Evolutionary conservation across 2,797 vertebrate species (phyloP).

Genomic region (Micrastur ruficollis): DNA sequence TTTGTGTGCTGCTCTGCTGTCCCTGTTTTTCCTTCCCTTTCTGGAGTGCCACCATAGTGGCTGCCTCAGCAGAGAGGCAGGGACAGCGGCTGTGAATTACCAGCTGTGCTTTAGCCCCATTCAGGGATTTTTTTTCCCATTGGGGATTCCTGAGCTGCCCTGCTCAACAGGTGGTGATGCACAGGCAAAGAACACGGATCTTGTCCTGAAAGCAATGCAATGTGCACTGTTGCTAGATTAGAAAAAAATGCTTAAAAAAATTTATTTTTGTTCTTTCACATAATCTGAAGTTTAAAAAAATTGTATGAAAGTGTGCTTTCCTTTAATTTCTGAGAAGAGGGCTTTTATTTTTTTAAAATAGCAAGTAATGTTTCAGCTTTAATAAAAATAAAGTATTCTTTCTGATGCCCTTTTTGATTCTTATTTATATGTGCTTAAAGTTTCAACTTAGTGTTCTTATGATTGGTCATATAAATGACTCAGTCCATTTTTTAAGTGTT

Average conservation of each 20-base stretch:
- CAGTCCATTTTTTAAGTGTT: not conserved
- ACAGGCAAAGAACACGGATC: not conserved
- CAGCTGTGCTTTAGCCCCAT: not conserved
- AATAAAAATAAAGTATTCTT: not conserved
- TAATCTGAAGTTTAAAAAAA: not conserved
- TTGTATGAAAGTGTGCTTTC: not conserved
- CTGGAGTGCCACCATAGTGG: not conserved
- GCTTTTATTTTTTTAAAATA: not conserved
- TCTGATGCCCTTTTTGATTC: not conserved
- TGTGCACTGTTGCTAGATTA: not conserved
- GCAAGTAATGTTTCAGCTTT: not conserved
- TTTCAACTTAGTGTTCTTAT: not conserved
- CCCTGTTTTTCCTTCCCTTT: not conserved
- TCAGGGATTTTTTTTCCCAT: not conserved
- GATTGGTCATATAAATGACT: not conserved
- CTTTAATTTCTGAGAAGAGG: not conserved
- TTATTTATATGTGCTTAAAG: not conserved
- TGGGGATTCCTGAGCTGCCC: not conserved
- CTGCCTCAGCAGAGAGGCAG: not conserved
- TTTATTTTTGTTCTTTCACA: not conserved
- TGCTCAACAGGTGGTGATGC: not conserved
- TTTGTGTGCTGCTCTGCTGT: not conserved
- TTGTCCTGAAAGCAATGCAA: not conserved
- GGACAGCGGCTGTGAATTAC: not conserved
- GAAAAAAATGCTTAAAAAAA: not conserved